Evolutionary conservation across 2,797 vertebrate genomes (phyloP).

Genomic region (Salmo trutta): DNA sequence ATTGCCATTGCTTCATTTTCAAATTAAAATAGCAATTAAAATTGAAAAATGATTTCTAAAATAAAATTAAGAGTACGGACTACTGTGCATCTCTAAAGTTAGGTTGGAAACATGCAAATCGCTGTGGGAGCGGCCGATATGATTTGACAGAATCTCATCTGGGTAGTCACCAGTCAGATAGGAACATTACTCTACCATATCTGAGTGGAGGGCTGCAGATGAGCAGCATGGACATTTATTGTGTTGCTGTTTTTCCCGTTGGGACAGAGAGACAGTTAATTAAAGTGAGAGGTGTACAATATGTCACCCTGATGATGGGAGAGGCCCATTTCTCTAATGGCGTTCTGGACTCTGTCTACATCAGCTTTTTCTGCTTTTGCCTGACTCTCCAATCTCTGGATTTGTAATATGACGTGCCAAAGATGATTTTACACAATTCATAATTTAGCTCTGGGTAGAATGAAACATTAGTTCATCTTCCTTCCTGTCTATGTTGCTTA

Average conservation of each 20-base stretch:
- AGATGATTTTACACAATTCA: slow-evolving; percentile 71
- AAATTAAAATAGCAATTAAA: slow-evolving; percentile 57
- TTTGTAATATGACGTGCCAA: slow-evolving; percentile 65
- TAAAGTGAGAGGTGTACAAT: slow-evolving; percentile 43
- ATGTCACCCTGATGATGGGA: slow-evolving; percentile 54
- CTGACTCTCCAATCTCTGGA: slow-evolving; percentile 55
- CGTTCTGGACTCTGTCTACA: slow-evolving; percentile 44
- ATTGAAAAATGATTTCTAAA: slow-evolving; percentile 59
- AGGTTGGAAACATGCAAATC: slow-evolving; percentile 65
- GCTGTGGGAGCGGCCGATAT: slow-evolving; percentile 39
- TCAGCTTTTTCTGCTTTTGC: slow-evolving; percentile 64
- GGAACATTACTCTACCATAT: slow-evolving; percentile 61
- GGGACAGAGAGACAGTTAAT: slow-evolving; percentile 69
- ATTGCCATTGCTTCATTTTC: slow-evolving; percentile 63
- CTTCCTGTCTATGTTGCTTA: slow-evolving; percentile 68
- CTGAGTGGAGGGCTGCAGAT: slow-evolving; percentile 59
- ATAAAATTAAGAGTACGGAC: slow-evolving; percentile 70
- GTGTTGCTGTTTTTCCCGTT: slow-evolving; percentile 65
- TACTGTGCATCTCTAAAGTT: slow-evolving; percentile 52
- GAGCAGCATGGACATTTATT: slow-evolving; percentile 65
- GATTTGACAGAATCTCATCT: slow-evolving; percentile 68
- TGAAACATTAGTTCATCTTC: slow-evolving; percentile 59
- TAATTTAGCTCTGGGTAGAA: slow-evolving; percentile 60
- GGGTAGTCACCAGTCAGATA: slow-evolving; percentile 55
- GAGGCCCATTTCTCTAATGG: slow-evolving; percentile 52